Evolutionary conservation across 92 coral and sea anemone species (phyloP), one percentile per base, ranked within the genome.

Genomic region (Umimayanthus chanpuru): DNA sequence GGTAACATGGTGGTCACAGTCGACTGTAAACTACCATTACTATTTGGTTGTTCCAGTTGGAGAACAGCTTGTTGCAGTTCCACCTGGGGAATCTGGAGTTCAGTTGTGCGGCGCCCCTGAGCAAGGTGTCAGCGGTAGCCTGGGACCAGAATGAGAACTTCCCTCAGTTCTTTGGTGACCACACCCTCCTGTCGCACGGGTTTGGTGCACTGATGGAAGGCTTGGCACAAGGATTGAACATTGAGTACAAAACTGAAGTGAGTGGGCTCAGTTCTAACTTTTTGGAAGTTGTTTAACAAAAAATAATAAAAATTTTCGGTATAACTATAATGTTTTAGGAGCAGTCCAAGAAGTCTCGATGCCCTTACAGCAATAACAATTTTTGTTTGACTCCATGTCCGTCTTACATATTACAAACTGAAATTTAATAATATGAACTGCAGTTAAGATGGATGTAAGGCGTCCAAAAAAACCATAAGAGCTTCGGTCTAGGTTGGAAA

Each of bases 71-170:
- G 50, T 81, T 97, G 16, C 94, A 97, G 90, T 97, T 97, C 89
- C 99, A 97, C 80, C 90, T 97, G 76, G 99, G 99, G 10, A 97
- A 97, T 84, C 93, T 97, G 44, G 99, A 97, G 86, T 97, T 92
- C 85, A 90, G 94, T 30, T 97, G 99, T 77, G 99, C 99, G 5
- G 95, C 99, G 6, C 94, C 95, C 6, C 93, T 97, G 10, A 87
- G 91, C 16, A 92, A 91, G 74, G 99, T 97, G 26, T 97, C 99
- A 4, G 95, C 97, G 8, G 71, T 94, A 79, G 88, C 94, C 85
- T 97, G 99, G 99, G 98, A 97, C 73, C 99, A 97, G 85, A 97
- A 97, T 89, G 99, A 97, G 78, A 88, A 80, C 6, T 94, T 89
- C 78, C 99, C 99, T 2, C 99, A 97, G 89, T 97, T 97, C 76